These are phyloP conservation scores for Mormyrus proboscirostris DNA, from an alignment of 2,797 vertebrate genomes.

Conservation along the genomic window DNA sequence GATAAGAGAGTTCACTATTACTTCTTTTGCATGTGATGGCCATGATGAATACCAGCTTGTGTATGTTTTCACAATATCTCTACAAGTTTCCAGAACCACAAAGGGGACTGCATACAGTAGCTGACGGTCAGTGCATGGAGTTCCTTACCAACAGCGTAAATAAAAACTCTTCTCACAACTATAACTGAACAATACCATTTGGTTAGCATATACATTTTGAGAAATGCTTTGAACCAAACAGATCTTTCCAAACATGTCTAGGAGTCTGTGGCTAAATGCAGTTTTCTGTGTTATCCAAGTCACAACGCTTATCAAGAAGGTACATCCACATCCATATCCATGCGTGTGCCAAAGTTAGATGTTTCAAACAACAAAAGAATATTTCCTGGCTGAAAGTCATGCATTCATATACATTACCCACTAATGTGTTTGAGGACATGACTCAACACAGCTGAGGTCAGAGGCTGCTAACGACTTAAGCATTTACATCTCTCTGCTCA, in stretches of 20 bases:
- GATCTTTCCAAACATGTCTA: slow-evolving; percentile 1
- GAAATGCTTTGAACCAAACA: not conserved
- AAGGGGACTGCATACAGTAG: slow-evolving; percentile 28
- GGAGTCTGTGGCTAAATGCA: not conserved
- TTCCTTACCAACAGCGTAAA: not conserved
- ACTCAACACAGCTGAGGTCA: not conserved
- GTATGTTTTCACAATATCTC: not conserved
- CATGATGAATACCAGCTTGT: not conserved
- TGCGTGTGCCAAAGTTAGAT: not conserved
- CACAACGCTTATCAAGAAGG: not conserved
- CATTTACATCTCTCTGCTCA: not conserved
- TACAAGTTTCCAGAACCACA: not conserved
- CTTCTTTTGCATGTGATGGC: not conserved
- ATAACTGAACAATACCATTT: not conserved
- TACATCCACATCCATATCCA: not conserved
- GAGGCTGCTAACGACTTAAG: not conserved
- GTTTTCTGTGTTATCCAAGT: slow-evolving; percentile 25
- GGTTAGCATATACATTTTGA: not conserved
- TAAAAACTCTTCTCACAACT: not conserved
- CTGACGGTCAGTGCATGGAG: slow-evolving; percentile 15
- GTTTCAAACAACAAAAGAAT: not conserved
- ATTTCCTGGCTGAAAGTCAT: not conserved
- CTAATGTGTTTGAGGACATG: not conserved
- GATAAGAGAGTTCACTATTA: not conserved
- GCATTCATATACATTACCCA: not conserved